Base-by-base conservation (phyloP, 2,797 vertebrate species). In the Cirrhinus molitorella region DNA sequence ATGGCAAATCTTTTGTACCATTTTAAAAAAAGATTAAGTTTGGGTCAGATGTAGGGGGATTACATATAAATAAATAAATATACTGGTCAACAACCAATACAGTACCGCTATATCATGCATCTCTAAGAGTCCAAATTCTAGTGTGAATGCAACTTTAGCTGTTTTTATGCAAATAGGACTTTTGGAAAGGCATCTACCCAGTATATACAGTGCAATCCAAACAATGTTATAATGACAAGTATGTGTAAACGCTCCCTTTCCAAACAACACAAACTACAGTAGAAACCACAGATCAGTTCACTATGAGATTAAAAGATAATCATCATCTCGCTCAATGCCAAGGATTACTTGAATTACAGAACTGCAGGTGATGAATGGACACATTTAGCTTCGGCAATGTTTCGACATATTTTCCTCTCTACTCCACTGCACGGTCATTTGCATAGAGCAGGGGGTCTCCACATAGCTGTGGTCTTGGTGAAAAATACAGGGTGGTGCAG, bases 391-490 rank as follows among this genome's bases (percentile, higher is more conserved):
- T 19, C 5, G 2, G 21, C 17, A 0, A 19, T 63, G 21, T 78
- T 71, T 67, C 25, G 2, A 28, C 68, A 81, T 80, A 80, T 63
- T 81, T 67, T 43, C 6, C 23, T 34, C 51, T 43, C 11, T 6
- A 25, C 23, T 31, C 31, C 17, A 1, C 57, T 40, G 31, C 34
- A 67, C 0, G 7, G 34, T 23, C 72, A 57, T 83, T 83, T 83
- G 49, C 74, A 78, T 61, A 51, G 21, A 83, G 55, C 37, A 65
- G 45, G 81, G 80, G 85, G 63, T 75, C 85, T 67, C 13, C 65
- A 66, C 91, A 94, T 95, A 94, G 91, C 93, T 93, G 92, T 86
- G 93, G 93, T 91, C 90, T 90, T 87, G 65, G 86, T 89, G 88
- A 85, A 91, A 92, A 91, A 82, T 88, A 89, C 88, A 92, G 92